phyloP scores from a whole-genome alignment of 2,797 vertebrate genomes.

The Peromyscus attwateri region DNA sequence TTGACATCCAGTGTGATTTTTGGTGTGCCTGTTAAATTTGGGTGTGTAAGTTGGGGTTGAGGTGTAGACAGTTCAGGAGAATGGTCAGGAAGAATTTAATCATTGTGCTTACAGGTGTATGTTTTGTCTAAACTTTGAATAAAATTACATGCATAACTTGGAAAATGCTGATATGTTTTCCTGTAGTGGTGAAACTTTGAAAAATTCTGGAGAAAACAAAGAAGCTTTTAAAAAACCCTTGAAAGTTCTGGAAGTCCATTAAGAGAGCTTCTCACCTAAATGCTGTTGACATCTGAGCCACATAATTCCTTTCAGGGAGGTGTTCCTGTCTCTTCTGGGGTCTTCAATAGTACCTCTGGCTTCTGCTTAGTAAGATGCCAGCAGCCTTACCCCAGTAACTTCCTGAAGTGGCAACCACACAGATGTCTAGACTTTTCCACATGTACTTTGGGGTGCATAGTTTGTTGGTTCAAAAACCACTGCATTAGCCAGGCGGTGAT shows the following conservation, averaged over 20 bases:
- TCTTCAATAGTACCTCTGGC: not conserved
- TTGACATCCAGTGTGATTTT: slow-evolving; percentile 18
- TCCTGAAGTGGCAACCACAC: not conserved
- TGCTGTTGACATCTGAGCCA: not conserved
- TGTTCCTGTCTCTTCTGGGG: not conserved
- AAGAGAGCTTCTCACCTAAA: not conserved
- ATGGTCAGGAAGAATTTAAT: slow-evolving; percentile 9
- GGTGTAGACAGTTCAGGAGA: not conserved
- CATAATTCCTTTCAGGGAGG: not conserved
- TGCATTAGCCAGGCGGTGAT: not conserved
- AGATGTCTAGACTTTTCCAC: not conserved
- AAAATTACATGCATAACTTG: not conserved
- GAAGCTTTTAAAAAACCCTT: not conserved
- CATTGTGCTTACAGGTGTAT: not conserved
- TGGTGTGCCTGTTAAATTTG: slow-evolving; percentile 27
- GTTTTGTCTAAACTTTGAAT: slow-evolving; percentile 26
- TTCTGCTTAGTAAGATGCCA: not conserved
- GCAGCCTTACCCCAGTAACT: not conserved
- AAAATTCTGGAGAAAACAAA: not conserved
- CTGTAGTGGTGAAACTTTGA: not conserved
- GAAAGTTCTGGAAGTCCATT: not conserved
- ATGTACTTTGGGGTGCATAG: not conserved
- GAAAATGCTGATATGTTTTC: not conserved
- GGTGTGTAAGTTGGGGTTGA: not conserved
- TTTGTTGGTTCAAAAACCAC: not conserved